Base-by-base conservation (phyloP, 2,888 invertebrate species). In the Bursaphelenchus okinawaensis region DNA sequence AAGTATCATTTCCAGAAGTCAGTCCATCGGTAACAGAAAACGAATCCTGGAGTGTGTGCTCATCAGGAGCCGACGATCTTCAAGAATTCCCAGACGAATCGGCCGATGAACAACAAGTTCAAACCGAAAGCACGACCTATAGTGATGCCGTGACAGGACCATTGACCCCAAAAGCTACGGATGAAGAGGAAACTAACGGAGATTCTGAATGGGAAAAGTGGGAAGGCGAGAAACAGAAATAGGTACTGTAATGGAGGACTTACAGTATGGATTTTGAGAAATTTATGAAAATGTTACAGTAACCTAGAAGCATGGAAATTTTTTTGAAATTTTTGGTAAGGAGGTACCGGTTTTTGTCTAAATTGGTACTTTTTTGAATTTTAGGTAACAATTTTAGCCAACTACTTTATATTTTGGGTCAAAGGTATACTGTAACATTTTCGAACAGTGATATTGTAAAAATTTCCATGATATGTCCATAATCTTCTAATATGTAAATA, bases 21-120 rank as follows among this genome's bases (percentile, higher is more conserved):
- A 69, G 69, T 27, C 71, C 67, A 7, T 67, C 65, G 9, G 58
- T 55, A 24, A 62, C 63, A 31, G 67, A 72, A 31, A 65, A 75
- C 26, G 72, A 72, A 27, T 63, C 70, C 22, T 72, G 72, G 72
- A 72, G 71, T 52, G 68, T 72, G 65, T 75, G 74, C 61, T 67
- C 67, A 50, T 65, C 55, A 40, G 66, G 67, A 1, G 31, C 40
- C 19, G 66, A 54, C 29, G 63, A 61, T 22, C 50, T 23, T n/a
- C 63, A 58, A 22, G 71, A 23, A 51, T 56, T 54, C 16, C 24
- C 51, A 52, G 64, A 51, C 1, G 51, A 28, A 20, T 52, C 50
- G 12, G 24, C 52, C 8, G 51, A 29, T n/a, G 55, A 40, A 12
- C 40, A 40, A n/a, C 16, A 12, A 16, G n/a, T n/a, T 40, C 16